Percentiles rank a stretch among this genome's conserved stretches.
phyloP scores from a whole-genome alignment of 2,113 vertebrate genomes.

The Cinclus cinclus region DNA sequence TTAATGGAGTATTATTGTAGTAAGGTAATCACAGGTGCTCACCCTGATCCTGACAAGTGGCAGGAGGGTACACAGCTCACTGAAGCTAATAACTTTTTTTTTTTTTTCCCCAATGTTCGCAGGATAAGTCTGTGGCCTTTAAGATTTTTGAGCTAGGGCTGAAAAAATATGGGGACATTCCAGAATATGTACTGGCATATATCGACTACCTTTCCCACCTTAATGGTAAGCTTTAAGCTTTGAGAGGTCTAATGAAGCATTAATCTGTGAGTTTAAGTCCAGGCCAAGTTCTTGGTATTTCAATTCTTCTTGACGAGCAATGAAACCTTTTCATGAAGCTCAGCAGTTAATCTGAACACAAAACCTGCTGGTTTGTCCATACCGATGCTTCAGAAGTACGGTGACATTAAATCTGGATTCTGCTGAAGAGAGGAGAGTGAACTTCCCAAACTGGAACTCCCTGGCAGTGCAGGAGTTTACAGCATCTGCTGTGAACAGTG shows the following conservation, averaged over 20 bases:
- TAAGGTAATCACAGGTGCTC: constrained; percentile 79
- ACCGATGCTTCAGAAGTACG: not conserved
- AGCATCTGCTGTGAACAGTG: not conserved
- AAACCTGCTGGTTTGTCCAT: not conserved
- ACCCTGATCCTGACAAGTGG: not conserved
- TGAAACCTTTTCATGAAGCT: not conserved
- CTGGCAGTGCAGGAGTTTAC: not conserved
- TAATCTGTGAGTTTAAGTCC: not conserved
- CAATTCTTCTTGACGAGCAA: not conserved
- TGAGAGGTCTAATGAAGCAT: not conserved
- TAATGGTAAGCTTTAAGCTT: constrained; percentile 83
- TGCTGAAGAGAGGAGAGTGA: not conserved
- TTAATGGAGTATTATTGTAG: constrained; percentile 99
- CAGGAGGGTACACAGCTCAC: not conserved
- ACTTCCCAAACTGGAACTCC: not conserved
- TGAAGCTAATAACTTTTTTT: not conserved
- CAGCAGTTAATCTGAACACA: not conserved
- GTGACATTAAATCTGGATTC: not conserved
- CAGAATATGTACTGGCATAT: constrained; percentile 97
- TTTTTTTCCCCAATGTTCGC: not conserved
- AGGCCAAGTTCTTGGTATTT: not conserved
- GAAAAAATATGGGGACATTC: constrained; percentile 99
- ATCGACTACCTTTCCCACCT: constrained; percentile 99
- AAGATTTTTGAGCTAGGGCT: constrained; percentile 99
- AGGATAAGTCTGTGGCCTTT: constrained; percentile 99